A percentile compares a stretch with the other conserved stretches of the same genome.
Conservation (phyloP, 2,888 invertebrate species). For the Aplocera efformata region DNA sequence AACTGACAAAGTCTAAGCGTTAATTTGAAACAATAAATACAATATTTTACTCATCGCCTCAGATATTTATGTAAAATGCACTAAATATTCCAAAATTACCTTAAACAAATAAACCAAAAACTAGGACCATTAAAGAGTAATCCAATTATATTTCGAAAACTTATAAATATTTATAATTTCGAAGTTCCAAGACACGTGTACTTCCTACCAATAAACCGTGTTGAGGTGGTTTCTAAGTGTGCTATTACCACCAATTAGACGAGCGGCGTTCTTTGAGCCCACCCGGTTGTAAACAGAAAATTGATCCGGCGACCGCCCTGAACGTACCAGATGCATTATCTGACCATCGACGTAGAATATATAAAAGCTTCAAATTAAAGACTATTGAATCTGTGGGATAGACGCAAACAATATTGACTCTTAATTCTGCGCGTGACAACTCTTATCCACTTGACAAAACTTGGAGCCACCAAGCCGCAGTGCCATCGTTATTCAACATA, state of each 20-base stretch:
- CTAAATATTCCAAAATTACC: neutral
- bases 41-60: no score
- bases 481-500: no score
- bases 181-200: constrained; percentile 22
- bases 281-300: constrained; percentile 69
- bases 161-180: constrained; percentile 32
- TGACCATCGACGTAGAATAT: constrained; percentile 25
- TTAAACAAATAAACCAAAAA: constrained; percentile 8
- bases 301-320: constrained; percentile 68
- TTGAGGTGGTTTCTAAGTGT: constrained; percentile 47
- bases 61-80: no score
- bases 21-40: no score
- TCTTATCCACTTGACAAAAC: no score
- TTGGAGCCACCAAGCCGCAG: no score
- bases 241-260: constrained; percentile 74
- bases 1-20: no score
- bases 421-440: no score
- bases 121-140: constrained; percentile 19
- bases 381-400: no score
- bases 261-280: constrained; percentile 67
- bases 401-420: no score
- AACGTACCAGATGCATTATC: constrained; percentile 40
- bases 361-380: no score
- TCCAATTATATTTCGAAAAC: constrained; percentile 21
- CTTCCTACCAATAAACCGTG: constrained; percentile 37